Percentiles rank a stretch among this genome's conserved stretches.
These are phyloP conservation scores for Bucco capensis DNA, from an alignment of 2,113 vertebrate species.

Conservation along the genomic window DNA sequence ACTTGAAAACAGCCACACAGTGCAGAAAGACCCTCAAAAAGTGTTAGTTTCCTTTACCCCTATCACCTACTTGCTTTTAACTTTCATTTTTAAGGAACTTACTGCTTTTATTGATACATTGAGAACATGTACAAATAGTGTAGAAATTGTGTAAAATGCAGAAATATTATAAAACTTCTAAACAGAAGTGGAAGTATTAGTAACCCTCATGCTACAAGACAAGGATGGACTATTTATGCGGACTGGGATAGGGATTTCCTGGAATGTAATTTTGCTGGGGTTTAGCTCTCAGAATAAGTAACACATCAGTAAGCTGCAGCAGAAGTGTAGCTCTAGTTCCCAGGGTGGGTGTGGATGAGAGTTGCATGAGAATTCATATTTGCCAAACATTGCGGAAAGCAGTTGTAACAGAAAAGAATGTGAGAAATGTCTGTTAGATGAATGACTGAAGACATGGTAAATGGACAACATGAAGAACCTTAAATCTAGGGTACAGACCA, in stretches of 20 bases:
- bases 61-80: accelerated
- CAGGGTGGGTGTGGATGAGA: background rate
- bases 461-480: background rate
- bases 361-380: background rate
- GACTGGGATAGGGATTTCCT: background rate
- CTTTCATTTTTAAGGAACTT: background rate
- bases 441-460: background rate
- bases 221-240: background rate
- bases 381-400: background rate
- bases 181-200: background rate
- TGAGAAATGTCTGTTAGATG: background rate
- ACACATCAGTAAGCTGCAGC: background rate
- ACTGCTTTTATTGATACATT: background rate
- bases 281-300: conserved; percentile 5
- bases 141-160: background rate
- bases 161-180: background rate
- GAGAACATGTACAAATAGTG: background rate
- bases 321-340: background rate
- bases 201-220: background rate
- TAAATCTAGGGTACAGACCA: background rate
- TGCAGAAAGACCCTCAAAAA: background rate
- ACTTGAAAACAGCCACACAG: background rate
- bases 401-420: background rate
- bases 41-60: background rate
- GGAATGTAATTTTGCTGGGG: background rate